Evolutionary conservation across 2,113 vertebrate genomes (phyloP).

Genomic region (Clarias gariepinus): DNA sequence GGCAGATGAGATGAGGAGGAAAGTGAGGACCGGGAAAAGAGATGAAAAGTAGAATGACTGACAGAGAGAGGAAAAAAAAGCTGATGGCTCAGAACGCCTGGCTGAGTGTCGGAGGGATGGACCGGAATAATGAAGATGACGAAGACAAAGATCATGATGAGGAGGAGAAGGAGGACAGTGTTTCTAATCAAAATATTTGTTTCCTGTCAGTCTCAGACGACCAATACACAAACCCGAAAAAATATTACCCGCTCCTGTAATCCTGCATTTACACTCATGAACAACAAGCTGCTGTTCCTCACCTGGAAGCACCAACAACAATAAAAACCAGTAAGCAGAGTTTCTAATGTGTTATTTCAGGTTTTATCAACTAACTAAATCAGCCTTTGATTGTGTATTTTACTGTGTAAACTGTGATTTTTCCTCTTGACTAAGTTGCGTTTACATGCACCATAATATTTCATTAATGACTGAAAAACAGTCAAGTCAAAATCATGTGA

Average conservation of each 20-base stretch:
- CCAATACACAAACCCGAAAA: background rate
- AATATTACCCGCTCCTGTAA: background rate
- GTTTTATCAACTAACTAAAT: background rate
- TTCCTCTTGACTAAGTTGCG: background rate
- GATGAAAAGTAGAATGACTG: slow-evolving; percentile 7
- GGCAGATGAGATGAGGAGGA: slow-evolving; percentile 19
- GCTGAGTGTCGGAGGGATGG: slow-evolving; percentile 6
- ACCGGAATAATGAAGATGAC: slow-evolving; percentile 27
- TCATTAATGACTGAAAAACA: too few relatives aligned
- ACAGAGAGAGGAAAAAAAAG: background rate
- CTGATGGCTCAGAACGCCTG: slow-evolving; percentile 14
- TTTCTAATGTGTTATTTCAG: background rate
- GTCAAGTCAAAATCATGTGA: too few relatives aligned
- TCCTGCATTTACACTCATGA: background rate
- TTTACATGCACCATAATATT: too few relatives aligned
- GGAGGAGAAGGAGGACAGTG: background rate
- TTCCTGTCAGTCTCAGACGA: slow-evolving; percentile 8
- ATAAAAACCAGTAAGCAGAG: background rate
- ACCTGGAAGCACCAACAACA: background rate
- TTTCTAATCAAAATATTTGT: slow-evolving; percentile 7
- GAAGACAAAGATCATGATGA: background rate
- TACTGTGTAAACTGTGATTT: too few relatives aligned
- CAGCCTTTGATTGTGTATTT: background rate
- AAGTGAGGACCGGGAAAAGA: background rate
- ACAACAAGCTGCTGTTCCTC: background rate